Conservation (phyloP, 2,797 vertebrate genomes). For the Enteromius argenteus region DNA sequence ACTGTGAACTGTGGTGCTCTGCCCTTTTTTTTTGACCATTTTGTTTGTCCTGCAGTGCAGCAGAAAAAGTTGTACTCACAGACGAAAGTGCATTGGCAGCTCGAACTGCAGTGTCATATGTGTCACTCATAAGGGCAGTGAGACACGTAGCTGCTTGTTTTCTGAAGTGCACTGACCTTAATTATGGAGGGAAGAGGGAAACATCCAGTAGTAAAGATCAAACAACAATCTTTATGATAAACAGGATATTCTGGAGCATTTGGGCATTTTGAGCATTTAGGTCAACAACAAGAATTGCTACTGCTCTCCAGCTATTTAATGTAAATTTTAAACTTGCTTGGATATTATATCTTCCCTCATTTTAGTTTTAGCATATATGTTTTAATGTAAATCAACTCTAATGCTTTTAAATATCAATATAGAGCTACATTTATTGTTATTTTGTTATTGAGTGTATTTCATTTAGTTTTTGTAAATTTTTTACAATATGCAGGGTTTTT, state of each 20-base stretch:
- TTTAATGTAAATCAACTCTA: background rate
- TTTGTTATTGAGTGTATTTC: background rate
- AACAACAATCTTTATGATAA: slow-evolving; percentile 6
- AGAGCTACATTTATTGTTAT: background rate
- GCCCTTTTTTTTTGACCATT: slow-evolving; percentile 61
- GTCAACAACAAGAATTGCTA: background rate
- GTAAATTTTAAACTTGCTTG: background rate
- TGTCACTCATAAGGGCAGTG: slow-evolving; percentile 66
- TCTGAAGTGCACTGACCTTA: slow-evolving; percentile 17
- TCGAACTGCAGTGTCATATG: slow-evolving; percentile 47
- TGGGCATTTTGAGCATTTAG: no score
- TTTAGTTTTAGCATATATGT: background rate
- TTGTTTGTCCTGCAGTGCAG: slow-evolving; percentile 66
- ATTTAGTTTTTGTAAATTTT: background rate
- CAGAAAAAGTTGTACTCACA: slow-evolving; percentile 65
- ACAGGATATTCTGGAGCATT: background rate
- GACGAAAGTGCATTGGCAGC: slow-evolving; percentile 12
- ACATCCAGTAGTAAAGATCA: background rate
- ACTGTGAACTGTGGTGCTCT: slow-evolving; percentile 61
- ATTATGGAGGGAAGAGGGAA: background rate
- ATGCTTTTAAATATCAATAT: background rate
- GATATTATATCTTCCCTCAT: slow-evolving; percentile 32
- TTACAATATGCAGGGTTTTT: no score
- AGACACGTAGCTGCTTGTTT: slow-evolving; percentile 49
- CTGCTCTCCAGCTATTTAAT: background rate